These are phyloP conservation scores for Pollenia angustigena DNA, from an alignment of 2,888 invertebrate species.

Conservation along the genomic window DNA sequence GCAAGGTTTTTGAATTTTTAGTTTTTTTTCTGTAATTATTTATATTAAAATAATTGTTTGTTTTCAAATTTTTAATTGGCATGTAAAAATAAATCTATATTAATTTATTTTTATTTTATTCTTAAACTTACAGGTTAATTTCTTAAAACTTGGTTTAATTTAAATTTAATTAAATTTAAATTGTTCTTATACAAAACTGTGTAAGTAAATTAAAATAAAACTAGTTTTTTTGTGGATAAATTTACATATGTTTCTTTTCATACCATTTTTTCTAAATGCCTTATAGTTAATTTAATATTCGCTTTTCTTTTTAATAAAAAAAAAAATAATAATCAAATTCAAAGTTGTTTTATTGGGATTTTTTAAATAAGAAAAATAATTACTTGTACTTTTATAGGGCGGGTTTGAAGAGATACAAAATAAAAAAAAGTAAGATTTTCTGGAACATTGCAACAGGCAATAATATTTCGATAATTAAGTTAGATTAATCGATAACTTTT, in stretches of 20 bases:
- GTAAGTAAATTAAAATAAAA: slow-evolving; percentile 42
- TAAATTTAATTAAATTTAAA: slow-evolving; percentile 15
- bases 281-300: slow-evolving; percentile 43
- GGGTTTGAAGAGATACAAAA: too few relatives aligned
- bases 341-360: neutral
- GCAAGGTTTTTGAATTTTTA: slow-evolving; percentile 75
- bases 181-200: slow-evolving; percentile 28
- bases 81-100: slow-evolving; percentile 70
- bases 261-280: slow-evolving; percentile 5
- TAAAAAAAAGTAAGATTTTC: too few relatives aligned
- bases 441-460: too few relatives aligned
- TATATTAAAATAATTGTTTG: slow-evolving; percentile 44
- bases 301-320: slow-evolving; percentile 16
- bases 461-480: too few relatives aligned
- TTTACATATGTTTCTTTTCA: slow-evolving; percentile 53
- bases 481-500: too few relatives aligned
- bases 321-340: neutral
- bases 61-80: slow-evolving; percentile 62
- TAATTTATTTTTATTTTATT: slow-evolving; percentile 41
- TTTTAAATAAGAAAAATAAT: slow-evolving; percentile 17
- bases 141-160: slow-evolving; percentile 21
- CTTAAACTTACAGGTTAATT: slow-evolving; percentile 45
- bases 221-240: slow-evolving; percentile 30
- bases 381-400: neutral
- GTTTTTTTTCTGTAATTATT: slow-evolving; percentile 23